Base-by-base conservation (phyloP, 2,113 vertebrate species). In the Menidia beryllina region DNA sequence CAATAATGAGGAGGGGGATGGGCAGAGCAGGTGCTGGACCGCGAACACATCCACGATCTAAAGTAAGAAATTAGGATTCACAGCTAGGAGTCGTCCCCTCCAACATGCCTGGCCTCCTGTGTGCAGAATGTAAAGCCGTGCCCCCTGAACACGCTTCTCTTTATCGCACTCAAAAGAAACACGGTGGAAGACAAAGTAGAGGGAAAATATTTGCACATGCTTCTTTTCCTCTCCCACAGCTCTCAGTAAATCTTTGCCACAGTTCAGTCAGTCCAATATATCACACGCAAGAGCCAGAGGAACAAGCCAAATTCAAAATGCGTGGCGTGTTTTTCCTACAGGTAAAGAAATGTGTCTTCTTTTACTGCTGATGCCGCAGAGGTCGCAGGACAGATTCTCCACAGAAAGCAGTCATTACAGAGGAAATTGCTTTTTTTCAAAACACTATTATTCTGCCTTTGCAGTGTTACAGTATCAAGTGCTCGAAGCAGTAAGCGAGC, bases 11-110 rank as follows among this genome's bases (percentile, higher is more conserved):
- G 45, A 56, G 85, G 88, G 88, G 84, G 85, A 88, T 70, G 83
- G 86, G 87, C 74, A 51, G 72, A 91, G 88, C 91, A 91, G 89
- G 88, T 91, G 89, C 77, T 83, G 76, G 78, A 74, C 84, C 75
- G 83, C 72, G 69, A 84, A 86, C 86, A 69, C 75, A 75, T 87
- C 72, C 24, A 81, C 72, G 68, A 72, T 54, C 79, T 81, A 77
- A 81, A 86, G 54, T 66, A 61, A 81, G 83, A 85, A 71, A 77
- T 77, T 62, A 82, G 67, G 73, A 85, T 67, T 78, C 63, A 69
- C 11, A 49, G 23, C 55, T 21, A 13, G 65, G 58, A 43, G 49
- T 54, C 30, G 47, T 45, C 81, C 36, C 54, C 54, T 49, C 19
- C 49, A 68, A 76, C 55, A 45, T 15, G 47, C 26, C 36, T 25